Evolutionary conservation across 2,113 vertebrate genomes (phyloP), one percentile per base, ranked within the genome.

Genomic region (Brienomyrus longianalis): DNA sequence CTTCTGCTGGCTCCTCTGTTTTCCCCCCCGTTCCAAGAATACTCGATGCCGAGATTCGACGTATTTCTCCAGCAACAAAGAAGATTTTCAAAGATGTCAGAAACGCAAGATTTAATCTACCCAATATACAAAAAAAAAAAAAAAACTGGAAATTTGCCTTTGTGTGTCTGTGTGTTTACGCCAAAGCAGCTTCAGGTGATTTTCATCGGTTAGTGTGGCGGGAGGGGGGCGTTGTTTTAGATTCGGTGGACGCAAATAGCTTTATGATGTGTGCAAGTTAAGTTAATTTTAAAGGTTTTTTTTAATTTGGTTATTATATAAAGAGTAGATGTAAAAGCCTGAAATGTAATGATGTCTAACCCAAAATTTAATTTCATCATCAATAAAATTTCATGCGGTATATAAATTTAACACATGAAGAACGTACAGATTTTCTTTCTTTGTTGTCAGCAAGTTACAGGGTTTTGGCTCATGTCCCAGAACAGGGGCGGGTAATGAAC

Each of bases 31-130:
- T 88, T 92, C 92, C 90, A 50, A 92, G 91, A 92, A 89, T 89
- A 92, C 88, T 93, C 91, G 87, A 86, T 89, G 90, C 91, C 85
- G 88, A 90, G 85, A 91, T 89, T 90, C 15, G 43, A 84, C 59
- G 88, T 83, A 83, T 90, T 56, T 84, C 74, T 50, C 90, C 51
- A 89, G 88, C 89, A 54, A 86, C 90, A 88, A 59, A 91, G 77
- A 31, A 93, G 92, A 93, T 83, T 83, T 89, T 35, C 62, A 88
- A 86, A 91, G 83, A 77, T 91, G 88, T 92, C 85, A 90, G 89
- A 66, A n/a, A 91, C 91, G 91, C 88, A 91, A 86, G 89, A 91
- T 88, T 13, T 56, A 89, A 88, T 86, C 13, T 43, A 47, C 48
- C 43, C 88, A 91, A 86, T 91, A 83, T 86, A 43, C 74, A 85